Evolutionary conservation across 2,797 vertebrate genomes (phyloP).

Genomic region (Epinephelus coioides): DNA sequence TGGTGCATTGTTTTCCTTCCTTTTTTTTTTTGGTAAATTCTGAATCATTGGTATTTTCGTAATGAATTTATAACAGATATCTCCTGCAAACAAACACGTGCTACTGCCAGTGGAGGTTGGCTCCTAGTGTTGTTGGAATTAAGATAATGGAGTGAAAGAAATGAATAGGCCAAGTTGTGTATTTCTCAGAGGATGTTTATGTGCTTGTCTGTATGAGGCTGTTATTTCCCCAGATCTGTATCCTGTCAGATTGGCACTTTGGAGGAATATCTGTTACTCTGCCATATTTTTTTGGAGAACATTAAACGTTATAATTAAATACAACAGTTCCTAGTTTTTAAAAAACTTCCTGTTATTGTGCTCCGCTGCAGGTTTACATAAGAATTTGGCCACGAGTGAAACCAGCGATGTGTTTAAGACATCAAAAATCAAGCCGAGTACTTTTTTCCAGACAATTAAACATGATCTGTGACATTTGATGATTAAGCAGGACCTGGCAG

Average conservation of each 20-base stretch:
- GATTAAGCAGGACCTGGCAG: background rate
- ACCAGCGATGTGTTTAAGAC: slow-evolving; percentile 7
- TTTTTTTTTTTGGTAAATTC: background rate
- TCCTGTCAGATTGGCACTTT: slow-evolving; percentile 19
- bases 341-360: slow-evolving; percentile 15
- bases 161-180: slow-evolving; percentile 48
- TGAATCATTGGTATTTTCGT: background rate
- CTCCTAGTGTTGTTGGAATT: slow-evolving; percentile 17
- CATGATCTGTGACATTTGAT: background rate
- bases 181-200: slow-evolving; percentile 21
- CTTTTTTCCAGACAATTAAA: slow-evolving; percentile 43
- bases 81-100: slow-evolving; percentile 17
- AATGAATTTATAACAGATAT: slow-evolving; percentile 11
- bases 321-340: slow-evolving; percentile 11
- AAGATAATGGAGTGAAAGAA: slow-evolving; percentile 49
- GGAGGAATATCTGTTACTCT: slow-evolving; percentile 5
- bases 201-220: slow-evolving; percentile 4
- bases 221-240: slow-evolving; percentile 6
- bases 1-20: slow-evolving; percentile 18
- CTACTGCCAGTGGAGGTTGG: slow-evolving; percentile 21
- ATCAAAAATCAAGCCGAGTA: slow-evolving; percentile 17
- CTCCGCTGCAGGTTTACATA: slow-evolving; percentile 19
- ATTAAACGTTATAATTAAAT: slow-evolving; percentile 33
- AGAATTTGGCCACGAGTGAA: slow-evolving; percentile 1
- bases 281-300: slow-evolving; percentile 11